These are phyloP conservation scores for Rhinella marina DNA, from an alignment of 2,797 vertebrate genomes.

Conservation along the genomic window DNA sequence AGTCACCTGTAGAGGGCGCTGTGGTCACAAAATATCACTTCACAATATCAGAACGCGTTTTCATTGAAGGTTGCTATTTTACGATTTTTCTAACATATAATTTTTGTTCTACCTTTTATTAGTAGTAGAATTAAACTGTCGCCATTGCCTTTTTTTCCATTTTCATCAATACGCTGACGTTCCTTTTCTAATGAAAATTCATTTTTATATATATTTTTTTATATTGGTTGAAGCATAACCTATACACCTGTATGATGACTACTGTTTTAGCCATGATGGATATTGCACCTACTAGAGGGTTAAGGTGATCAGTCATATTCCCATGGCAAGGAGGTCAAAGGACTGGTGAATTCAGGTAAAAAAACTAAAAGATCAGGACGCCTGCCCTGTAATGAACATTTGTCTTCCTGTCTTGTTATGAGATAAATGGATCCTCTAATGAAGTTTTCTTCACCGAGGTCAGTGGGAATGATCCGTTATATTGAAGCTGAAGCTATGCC, in stretches of 20 bases:
- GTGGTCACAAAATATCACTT: constrained; percentile 16
- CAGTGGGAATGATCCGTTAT: background rate
- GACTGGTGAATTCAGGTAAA: background rate
- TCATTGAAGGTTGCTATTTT: background rate
- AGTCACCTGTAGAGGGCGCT: constrained; percentile 57
- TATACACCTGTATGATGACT: constrained; percentile 6
- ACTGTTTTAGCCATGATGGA: background rate
- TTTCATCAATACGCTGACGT: background rate
- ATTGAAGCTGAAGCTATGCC: background rate
- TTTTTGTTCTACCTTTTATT: background rate
- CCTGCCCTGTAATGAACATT: background rate
- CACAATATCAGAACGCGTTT: background rate
- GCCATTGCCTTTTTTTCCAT: background rate
- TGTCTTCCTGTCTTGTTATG: background rate
- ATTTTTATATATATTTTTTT: constrained; percentile 4
- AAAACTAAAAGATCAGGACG: background rate
- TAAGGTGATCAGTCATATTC: background rate
- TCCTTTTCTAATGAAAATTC: background rate
- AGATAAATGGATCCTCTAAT: background rate
- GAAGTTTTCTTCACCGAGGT: background rate
- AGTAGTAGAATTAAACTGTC: background rate
- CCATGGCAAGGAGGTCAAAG: background rate
- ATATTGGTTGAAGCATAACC: background rate
- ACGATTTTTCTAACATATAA: background rate
- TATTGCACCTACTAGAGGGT: background rate